phyloP scores from a whole-genome alignment of 64 coral and sea anemone genomes.

The Catalaphyllia jardinei region DNA sequence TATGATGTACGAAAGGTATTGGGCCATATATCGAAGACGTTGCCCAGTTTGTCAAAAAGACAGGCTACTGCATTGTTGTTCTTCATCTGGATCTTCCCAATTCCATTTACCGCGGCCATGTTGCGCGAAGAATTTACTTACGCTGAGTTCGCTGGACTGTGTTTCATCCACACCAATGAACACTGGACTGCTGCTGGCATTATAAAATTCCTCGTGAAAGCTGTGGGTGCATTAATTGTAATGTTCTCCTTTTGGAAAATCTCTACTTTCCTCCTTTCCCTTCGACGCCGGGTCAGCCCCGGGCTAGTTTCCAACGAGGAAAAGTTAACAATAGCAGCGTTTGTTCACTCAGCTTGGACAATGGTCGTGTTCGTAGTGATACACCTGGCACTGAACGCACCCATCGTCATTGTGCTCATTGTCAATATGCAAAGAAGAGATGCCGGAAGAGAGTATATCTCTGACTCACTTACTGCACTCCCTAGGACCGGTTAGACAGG shows the following conservation, averaged over 20 bases:
- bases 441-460: too few species aligned
- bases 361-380: not conserved
- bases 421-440: too few species aligned
- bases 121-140: not conserved
- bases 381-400: not conserved
- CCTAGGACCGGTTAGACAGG: too few species aligned
- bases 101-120: not conserved
- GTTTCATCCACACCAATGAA: not conserved
- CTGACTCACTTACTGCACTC: too few species aligned
- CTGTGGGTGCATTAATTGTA: not conserved
- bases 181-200: not conserved
- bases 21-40: constrained; percentile 12
- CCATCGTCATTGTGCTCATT: not conserved
- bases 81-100: not conserved
- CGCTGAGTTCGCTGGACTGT: not conserved
- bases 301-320: constrained; percentile 18
- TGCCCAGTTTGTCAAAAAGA: not conserved
- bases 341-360: not conserved
- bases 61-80: not conserved
- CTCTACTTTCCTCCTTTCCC: not conserved
- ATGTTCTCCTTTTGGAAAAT: constrained; percentile 23
- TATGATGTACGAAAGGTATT: not conserved
- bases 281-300: not conserved
- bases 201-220: not conserved
- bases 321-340: not conserved